phyloP scores from a whole-genome alignment of 2,888 invertebrate species.

The Pandemis corylana region DNA sequence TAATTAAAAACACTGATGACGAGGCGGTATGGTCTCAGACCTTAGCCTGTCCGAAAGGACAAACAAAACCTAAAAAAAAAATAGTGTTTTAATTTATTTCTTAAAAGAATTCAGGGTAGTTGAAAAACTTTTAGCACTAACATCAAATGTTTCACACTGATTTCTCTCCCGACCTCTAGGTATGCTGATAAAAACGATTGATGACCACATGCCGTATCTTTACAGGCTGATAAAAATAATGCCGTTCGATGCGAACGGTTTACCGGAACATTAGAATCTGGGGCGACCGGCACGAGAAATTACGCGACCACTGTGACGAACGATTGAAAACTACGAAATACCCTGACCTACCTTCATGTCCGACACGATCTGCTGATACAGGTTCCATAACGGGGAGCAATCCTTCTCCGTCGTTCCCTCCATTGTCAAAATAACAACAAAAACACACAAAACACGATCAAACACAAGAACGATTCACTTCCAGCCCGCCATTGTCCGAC shows the following conservation, averaged over 20 bases:
- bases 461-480: conserved; percentile 63
- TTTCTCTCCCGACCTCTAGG: conserved; percentile 3
- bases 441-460: conserved; percentile 64
- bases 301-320: conserved; percentile 36
- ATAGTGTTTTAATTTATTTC: too few species aligned
- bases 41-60: too few species aligned
- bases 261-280: conserved; percentile 62
- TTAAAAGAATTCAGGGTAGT: conserved; percentile 4
- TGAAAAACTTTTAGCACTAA: background rate
- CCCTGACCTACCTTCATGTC: conserved; percentile 96
- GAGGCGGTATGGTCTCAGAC: too few species aligned
- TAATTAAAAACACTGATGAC: too few species aligned
- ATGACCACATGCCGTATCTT: conserved; percentile 34
- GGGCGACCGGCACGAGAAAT: conserved; percentile 54
- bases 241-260: conserved; percentile 63
- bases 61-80: too few species aligned
- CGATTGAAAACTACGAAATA: conserved; percentile 42
- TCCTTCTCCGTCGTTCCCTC: conserved; percentile 91
- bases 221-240: conserved; percentile 52
- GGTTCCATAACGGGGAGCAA: conserved; percentile 95
- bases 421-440: conserved; percentile 83
- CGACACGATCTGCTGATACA: conserved; percentile 97
- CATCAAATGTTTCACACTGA: background rate
- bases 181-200: conserved; percentile 26
- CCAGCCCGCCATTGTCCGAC: conserved; percentile 65